Evolutionary conservation across 2,113 vertebrate genomes (phyloP), one percentile per base, ranked within the genome.

Genomic region (Gobio gobio): DNA sequence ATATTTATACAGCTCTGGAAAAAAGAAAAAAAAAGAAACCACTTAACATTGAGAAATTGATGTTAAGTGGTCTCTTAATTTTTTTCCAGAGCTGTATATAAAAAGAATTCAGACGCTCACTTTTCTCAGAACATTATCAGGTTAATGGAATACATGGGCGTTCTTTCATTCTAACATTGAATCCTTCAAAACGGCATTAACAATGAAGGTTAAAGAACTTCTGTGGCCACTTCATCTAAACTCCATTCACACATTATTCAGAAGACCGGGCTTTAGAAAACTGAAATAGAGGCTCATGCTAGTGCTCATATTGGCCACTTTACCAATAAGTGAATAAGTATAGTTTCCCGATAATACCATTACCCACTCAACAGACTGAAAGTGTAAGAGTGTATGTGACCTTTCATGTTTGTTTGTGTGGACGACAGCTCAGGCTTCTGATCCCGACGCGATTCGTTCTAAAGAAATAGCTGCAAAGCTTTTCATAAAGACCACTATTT

Each of bases 391-490:
- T 63, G 78, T 47, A 47, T 5, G 7, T 45, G 24, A 80, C n/a
- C 78, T 79, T 79, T 79, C 40, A 79, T 49, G n/a, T 47, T 49
- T 63, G 58, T 63, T 26, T 63, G 78, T 61, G 77, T 45, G 56
- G 56, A 63, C 36, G 22, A 45, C 40, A 45, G 3, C 56, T 26
- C n/a, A 3, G 36, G 33, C 16, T 16, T 80, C 58, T 63, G 16
- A 80, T 26, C 78, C 47, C 40, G 9, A 80, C 58, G 29, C 1
- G n/a, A 20, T 80, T 64, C 14, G 2, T 29, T 64, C 58, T 47
- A 26, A 47, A 79, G 40, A 47, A 79, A 63, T 6, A 18, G 29
- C 22, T 0, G 1, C 13, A 61, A 1, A 63, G 58, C 58, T 45
- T 26, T 63, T 80, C 40, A 80, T 29, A 26, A n/a, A 63, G 59